Base-by-base conservation (phyloP, 2,888 invertebrate genomes). In the Rosalia funebris region DNA sequence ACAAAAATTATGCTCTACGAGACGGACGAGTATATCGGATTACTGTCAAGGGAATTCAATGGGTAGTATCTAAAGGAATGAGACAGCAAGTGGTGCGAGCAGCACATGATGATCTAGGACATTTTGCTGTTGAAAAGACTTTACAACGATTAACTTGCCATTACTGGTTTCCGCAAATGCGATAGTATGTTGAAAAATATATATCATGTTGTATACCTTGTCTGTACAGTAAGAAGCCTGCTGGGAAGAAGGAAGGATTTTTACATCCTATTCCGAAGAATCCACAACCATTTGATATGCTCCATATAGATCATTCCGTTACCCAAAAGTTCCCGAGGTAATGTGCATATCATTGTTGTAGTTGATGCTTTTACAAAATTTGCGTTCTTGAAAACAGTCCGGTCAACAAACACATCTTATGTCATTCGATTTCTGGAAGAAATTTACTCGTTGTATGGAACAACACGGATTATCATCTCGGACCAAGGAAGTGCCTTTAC, bases 151-250 rank as follows among this genome's bases (percentile, higher is more conserved):
- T 81, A 19, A 53, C 65, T 2, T 70, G 71, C 41, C 68, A 68
- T n/a, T 83, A 79, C 65, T 82, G 79, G 79, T 82, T 82, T 52
- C 75, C 76, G 0, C 69, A 73, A 7, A 77, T 82, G 78, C 63
- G 67, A 16, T 55, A 68, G 1, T 80, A 77, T 46, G 75, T 81
- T 0, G 73, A 75, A 50, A 73, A 78, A 47, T 81, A 82, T 62
- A 77, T 82, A 1, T 60, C 48, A 10, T 63, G 61, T 44, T 63
- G 61, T 45, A 53, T 63, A 39, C 56, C 42, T 10, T 65, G 62
- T 36, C 14, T 52, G 14, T 58, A 58, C 19, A 62, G 34, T n/a
- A 62, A 62, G 41, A 17, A 37, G 32, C 36, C 41, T 16, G 7
- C 5, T 14, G 58, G 54, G 1, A 58, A 39, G 31, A 48, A 53